These are phyloP conservation scores for Ginglymostoma cirratum DNA, from an alignment of 2,113 vertebrate genomes.

Conservation along the genomic window DNA sequence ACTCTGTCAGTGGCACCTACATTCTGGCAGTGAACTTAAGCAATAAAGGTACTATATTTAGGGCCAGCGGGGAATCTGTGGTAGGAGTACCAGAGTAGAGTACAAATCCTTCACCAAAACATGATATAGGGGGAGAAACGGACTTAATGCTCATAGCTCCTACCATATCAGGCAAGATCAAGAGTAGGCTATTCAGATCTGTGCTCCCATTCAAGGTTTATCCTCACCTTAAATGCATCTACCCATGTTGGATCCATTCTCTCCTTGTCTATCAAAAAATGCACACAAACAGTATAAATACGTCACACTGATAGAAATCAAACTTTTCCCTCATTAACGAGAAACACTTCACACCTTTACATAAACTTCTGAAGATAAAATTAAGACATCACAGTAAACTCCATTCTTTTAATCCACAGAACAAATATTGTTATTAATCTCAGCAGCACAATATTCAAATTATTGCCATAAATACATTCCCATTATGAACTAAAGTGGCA, in stretches of 20 bases:
- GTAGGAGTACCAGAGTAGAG: neutral
- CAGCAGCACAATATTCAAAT: neutral
- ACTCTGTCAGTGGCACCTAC: neutral
- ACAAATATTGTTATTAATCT: conserved; percentile 1
- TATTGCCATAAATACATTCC: conserved; percentile 14
- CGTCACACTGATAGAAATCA: neutral
- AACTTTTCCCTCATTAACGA: neutral
- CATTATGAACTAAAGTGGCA: neutral
- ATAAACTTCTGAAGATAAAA: neutral
- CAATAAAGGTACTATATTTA: neutral
- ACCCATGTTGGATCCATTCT: neutral
- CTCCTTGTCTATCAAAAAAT: neutral
- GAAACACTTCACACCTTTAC: neutral
- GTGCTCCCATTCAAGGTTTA: neutral
- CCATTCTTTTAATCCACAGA: neutral
- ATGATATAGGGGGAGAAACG: neutral
- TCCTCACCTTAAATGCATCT: neutral
- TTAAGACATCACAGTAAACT: neutral
- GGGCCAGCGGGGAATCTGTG: neutral
- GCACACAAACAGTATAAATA: neutral
- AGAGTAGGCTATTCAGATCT: neutral
- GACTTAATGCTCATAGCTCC: neutral
- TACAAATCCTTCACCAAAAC: neutral
- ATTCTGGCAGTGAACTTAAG: neutral
- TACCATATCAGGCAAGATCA: neutral